A percentile compares a stretch with the other conserved stretches of the same genome.
These are phyloP conservation scores for Poecile montanus DNA, from an alignment of 2,797 vertebrate species.

Conservation along the genomic window DNA sequence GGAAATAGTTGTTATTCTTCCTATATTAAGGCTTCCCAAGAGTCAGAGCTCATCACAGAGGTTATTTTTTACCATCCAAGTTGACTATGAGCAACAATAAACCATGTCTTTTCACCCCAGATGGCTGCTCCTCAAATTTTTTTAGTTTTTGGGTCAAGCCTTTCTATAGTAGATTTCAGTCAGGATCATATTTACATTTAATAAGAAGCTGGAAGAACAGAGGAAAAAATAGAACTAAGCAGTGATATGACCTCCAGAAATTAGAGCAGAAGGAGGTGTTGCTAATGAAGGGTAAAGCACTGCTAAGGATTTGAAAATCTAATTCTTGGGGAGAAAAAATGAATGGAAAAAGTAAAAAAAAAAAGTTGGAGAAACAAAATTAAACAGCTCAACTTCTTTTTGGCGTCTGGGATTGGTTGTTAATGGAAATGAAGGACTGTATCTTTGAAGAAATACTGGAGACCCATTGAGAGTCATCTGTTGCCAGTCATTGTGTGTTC, in stretches of 20 bases:
- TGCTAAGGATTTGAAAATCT: background rate
- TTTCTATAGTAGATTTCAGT: constrained; percentile 1
- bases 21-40: background rate
- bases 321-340: background rate
- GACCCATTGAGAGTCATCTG: background rate
- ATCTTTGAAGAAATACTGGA: background rate
- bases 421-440: background rate
- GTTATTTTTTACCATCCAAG: background rate
- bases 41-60: background rate
- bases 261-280: constrained; percentile 30
- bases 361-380: background rate
- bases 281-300: background rate
- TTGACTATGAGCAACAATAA: background rate
- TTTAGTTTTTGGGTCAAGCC: constrained; percentile 28
- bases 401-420: background rate
- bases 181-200: background rate
- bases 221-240: constrained; percentile 12
- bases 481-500: background rate
- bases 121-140: constrained; percentile 30
- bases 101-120: constrained; percentile 33
- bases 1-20: background rate
- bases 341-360: background rate
- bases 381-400: background rate
- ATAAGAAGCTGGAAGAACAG: background rate
- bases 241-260: constrained; percentile 36